Evolutionary conservation across 2,113 vertebrate genomes (phyloP), one percentile per base, ranked within the genome.

Genomic region (Puntigrus tetrazona): DNA sequence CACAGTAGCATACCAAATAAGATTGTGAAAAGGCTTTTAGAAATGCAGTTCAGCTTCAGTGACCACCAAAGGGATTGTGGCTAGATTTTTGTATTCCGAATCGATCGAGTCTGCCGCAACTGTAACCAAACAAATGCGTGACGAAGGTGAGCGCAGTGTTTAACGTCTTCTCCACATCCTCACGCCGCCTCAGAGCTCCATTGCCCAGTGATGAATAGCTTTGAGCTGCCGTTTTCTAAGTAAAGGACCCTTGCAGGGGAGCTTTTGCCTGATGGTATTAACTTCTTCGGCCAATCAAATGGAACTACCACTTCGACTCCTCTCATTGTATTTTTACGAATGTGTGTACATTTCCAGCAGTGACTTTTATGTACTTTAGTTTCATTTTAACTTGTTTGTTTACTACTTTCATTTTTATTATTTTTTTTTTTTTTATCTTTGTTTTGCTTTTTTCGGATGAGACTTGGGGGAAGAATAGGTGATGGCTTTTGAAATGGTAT

Each of bases 291-390:
- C 90, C 92, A 89, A 91, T 77, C 43, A 81, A 92, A 86, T 91
- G 90, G 91, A 94, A 92, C 90, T 91, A 94, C 94, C 94, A 95
- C 93, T 94, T 93, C 89, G 90, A 89, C 89, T 90, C 92, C 91
- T 93, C 89, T 93, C 84, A 91, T 94, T 88, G 89, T 93, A 93
- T 94, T 91, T 70, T 93, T 93, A 94, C 91, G 93, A 94, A 94
- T 91, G 93, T 94, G 93, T 94, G 93, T 94, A 94, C 93, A 94
- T 95, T 94, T 90, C 90, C 92, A 94, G 92, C 94, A 93, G 94
- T 95, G 93, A 93, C 92, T 94, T 86, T 90, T 93, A 91, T 93
- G 89, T 92, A 89, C 90, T 91, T 50, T 92, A 93, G 92, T 83
- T 93, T 94, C 92, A 89, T 94, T 93, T 92, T 92, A 91, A 78